Percentiles rank a stretch among this genome's conserved stretches.
These are phyloP conservation scores for Polyploca ridens DNA, from an alignment of 2,888 invertebrate species.

Conservation along the genomic window DNA sequence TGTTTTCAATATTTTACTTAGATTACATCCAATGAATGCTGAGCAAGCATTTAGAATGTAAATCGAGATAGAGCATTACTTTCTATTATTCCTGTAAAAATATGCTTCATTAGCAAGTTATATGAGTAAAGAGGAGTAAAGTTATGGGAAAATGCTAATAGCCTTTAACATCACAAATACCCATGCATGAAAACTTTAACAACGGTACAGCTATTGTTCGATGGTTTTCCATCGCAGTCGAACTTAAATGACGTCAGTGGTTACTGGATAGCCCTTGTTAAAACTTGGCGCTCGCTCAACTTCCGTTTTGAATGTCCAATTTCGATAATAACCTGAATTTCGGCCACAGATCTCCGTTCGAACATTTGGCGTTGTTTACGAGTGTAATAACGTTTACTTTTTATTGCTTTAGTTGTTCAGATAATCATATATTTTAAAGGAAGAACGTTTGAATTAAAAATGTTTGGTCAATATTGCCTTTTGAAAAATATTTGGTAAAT, in stretches of 20 bases:
- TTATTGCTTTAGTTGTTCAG: neutral
- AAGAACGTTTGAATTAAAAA: no score
- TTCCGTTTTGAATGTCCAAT: constrained; percentile 35
- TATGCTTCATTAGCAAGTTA: neutral
- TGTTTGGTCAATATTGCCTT: no score
- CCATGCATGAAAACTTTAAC: neutral
- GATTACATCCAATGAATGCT: neutral
- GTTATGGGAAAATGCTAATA: neutral
- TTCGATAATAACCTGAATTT: constrained; percentile 22
- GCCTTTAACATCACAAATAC: neutral
- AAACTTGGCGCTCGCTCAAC: constrained; percentile 36
- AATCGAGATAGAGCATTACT: neutral
- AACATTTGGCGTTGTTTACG: neutral
- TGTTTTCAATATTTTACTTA: neutral
- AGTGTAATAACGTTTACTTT: neutral
- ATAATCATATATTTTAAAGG: neutral
- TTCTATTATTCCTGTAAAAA: no score
- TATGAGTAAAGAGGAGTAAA: neutral
- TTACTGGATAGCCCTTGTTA: constrained; percentile 36
- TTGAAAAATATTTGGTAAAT: no score
- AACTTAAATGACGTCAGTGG: constrained; percentile 17
- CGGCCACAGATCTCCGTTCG: neutral
- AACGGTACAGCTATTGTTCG: neutral
- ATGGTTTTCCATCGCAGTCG: constrained; percentile 12
- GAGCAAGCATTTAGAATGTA: neutral